These are phyloP conservation scores for Petrocephalus microphthalmus DNA, from an alignment of 2,113 vertebrate species.

Conservation along the genomic window DNA sequence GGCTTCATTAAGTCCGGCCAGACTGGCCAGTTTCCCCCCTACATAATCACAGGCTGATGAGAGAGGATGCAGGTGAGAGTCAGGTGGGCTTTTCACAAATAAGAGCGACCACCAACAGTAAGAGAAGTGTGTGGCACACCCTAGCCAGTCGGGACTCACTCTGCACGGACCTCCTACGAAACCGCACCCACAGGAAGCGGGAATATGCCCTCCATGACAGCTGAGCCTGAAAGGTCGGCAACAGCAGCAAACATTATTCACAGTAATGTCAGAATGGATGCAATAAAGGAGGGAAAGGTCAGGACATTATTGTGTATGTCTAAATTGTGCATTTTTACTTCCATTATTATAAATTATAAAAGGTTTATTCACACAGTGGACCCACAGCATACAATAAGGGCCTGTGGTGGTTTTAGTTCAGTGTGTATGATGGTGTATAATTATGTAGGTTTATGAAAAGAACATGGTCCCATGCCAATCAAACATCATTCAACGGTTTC, in stretches of 20 bases:
- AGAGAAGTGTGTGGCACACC: neutral
- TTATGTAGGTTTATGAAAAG: neutral
- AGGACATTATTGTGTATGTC: neutral
- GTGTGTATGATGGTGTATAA: neutral
- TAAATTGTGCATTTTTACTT: neutral
- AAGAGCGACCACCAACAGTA: neutral
- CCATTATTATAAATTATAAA: neutral
- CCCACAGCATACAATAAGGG: neutral
- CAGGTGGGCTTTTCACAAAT: neutral
- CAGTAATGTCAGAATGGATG: neutral
- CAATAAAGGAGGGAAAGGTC: neutral
- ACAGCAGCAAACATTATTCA: neutral
- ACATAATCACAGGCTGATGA: conserved; percentile 64
- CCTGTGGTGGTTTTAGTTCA: neutral
- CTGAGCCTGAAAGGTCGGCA: conserved; percentile 28
- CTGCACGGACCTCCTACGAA: conserved; percentile 53
- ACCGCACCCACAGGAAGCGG: conserved; percentile 37
- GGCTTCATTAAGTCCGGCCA: conserved; percentile 58
- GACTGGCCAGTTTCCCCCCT: conserved; percentile 51
- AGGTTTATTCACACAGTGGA: neutral
- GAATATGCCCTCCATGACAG: conserved; percentile 47
- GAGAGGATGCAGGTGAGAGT: neutral
- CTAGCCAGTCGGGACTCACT: conserved; percentile 40
- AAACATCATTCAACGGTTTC: neutral
- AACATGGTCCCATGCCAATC: neutral